Conservation (phyloP, 2,888 invertebrate species). For the Rotaria macrura region DNA sequence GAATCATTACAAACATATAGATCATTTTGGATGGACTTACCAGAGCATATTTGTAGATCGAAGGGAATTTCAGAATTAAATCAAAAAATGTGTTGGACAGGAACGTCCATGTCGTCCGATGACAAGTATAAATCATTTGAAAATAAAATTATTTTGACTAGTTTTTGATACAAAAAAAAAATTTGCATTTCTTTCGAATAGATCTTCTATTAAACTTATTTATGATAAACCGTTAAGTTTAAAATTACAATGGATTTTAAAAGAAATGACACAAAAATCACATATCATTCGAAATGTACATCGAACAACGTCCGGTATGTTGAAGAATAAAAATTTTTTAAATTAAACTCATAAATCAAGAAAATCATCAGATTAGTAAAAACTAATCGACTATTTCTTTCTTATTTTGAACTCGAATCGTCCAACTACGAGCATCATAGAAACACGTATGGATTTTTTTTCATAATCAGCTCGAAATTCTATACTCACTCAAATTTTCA, state of each 20-base stretch:
- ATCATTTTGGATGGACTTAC: neutral
- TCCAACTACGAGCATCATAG: too few species aligned
- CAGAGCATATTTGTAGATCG: neutral
- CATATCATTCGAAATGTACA: neutral
- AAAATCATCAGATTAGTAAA: too few species aligned
- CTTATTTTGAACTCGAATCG: too few species aligned
- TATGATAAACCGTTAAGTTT: conserved; percentile 11
- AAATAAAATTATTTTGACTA: neutral
- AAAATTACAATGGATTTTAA: neutral
- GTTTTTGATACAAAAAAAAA: neutral
- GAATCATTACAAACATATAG: neutral
- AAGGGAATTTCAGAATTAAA: neutral
- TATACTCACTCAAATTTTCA: too few species aligned
- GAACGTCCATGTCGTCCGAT: neutral
- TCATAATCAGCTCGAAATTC: too few species aligned
- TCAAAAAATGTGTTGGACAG: neutral
- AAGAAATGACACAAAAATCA: neutral
- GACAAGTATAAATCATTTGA: neutral
- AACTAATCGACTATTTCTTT: too few species aligned
- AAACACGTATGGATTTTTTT: too few species aligned
- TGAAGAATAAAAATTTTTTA: too few species aligned
- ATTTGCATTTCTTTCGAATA: neutral
- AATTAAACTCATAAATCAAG: too few species aligned
- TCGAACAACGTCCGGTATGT: neutral
- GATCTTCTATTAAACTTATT: neutral